A percentile compares a stretch with the other conserved stretches of the same genome.
Evolutionary conservation across 2,113 vertebrate genomes (phyloP).

Genomic region (Mungos mungo): DNA sequence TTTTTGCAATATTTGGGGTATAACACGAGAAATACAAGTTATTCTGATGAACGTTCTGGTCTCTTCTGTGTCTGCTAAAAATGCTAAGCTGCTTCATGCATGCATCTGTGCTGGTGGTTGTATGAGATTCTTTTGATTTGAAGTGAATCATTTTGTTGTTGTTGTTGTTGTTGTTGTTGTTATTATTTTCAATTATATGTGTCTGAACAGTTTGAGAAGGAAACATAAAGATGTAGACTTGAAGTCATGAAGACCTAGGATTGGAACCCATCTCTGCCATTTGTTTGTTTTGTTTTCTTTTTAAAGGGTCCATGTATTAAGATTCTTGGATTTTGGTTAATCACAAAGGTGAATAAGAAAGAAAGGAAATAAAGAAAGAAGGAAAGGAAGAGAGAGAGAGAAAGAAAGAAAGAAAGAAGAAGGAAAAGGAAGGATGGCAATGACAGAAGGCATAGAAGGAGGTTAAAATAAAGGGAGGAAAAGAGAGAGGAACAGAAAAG

Average conservation of each 20-base stretch:
- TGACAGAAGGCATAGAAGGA: not conserved
- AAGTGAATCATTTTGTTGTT: not conserved
- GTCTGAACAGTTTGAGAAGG: not conserved
- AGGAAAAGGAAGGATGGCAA: not conserved
- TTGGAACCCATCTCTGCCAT: not conserved
- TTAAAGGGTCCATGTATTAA: not conserved
- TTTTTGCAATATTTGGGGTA: not conserved
- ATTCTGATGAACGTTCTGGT: not conserved
- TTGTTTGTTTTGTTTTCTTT: not conserved
- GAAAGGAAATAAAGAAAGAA: not conserved
- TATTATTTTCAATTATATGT: not conserved
- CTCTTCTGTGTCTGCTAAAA: not conserved
- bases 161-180: not conserved
- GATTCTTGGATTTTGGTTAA: not conserved
- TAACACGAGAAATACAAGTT: not conserved
- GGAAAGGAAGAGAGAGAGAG: no score
- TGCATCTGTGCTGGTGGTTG: not conserved
- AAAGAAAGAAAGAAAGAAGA: not conserved
- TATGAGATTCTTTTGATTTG: not conserved
- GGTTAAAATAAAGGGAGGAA: not conserved
- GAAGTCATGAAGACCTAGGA: not conserved
- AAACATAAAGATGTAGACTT: not conserved
- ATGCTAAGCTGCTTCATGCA: not conserved
- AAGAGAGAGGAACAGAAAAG: constrained; percentile 46
- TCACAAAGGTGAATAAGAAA: not conserved